Evolutionary conservation across 2,797 vertebrate genomes (phyloP).

Genomic region (Sebastolobus alascanus): DNA sequence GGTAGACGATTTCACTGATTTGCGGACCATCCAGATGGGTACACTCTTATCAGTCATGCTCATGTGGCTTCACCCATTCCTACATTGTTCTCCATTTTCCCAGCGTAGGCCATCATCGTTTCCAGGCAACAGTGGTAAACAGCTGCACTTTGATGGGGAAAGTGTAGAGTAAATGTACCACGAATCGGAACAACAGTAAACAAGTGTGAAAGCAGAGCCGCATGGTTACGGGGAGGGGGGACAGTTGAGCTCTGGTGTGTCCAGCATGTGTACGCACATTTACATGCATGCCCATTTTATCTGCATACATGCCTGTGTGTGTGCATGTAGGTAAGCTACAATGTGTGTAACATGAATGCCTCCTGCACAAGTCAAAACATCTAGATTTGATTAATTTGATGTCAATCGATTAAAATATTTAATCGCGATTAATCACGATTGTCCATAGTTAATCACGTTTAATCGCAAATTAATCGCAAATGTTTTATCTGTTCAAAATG

Average conservation of each 20-base stretch:
- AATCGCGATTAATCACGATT: no score
- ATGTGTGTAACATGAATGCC: not conserved
- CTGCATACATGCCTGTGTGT: not conserved
- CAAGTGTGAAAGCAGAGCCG: not conserved
- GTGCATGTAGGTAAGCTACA: slow-evolving; percentile 2
- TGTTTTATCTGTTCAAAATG: no score
- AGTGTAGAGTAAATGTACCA: slow-evolving; percentile 41
- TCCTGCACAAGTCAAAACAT: slow-evolving; percentile 10
- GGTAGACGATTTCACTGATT: not conserved
- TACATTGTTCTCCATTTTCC: slow-evolving; percentile 3
- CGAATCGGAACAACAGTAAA: slow-evolving; percentile 16
- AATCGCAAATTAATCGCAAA: no score
- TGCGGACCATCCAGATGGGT: not conserved
- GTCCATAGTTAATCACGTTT: no score
- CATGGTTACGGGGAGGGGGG: not conserved
- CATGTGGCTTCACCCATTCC: slow-evolving; percentile 6
- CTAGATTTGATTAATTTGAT: slow-evolving; percentile 30
- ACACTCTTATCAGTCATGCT: slow-evolving; percentile 16
- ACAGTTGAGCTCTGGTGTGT: slow-evolving; percentile 3
- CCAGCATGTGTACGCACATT: not conserved
- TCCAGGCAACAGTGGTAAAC: slow-evolving; percentile 48
- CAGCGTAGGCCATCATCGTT: not conserved
- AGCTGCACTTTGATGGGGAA: slow-evolving; percentile 45
- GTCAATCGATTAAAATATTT: not conserved
- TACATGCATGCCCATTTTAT: not conserved